phyloP scores from a whole-genome alignment of 2,797 vertebrate genomes.

The Gymnothorax reevesii region DNA sequence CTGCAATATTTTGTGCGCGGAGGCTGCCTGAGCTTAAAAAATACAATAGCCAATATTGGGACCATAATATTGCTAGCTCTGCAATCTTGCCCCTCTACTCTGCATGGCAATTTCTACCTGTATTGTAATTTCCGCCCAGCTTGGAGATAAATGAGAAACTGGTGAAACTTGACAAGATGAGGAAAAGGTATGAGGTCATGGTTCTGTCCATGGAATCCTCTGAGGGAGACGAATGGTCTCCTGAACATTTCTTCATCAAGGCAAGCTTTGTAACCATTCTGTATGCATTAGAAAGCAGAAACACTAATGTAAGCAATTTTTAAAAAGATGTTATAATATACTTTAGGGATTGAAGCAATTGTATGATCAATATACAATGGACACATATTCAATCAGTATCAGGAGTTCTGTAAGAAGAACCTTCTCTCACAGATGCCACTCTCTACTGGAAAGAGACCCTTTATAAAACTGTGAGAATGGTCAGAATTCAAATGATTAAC shows the following conservation, averaged over 20 bases:
- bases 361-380: not conserved
- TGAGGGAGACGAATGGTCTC: conserved; percentile 82
- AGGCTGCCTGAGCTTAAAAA: not conserved
- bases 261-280: conserved; percentile 57
- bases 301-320: not conserved
- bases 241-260: conserved; percentile 84
- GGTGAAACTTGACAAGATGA: conserved; percentile 83
- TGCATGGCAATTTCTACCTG: conserved; percentile 15
- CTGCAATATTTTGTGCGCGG: not conserved
- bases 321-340: not conserved
- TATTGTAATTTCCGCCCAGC: conserved; percentile 63
- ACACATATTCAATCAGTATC: not conserved
- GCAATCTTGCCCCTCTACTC: not conserved
- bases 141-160: conserved; percentile 80
- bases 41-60: not conserved
- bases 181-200: conserved; percentile 83
- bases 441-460: not conserved
- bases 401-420: not conserved
- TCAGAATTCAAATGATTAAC: not conserved
- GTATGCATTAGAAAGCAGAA: not conserved
- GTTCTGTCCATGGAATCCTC: conserved; percentile 76
- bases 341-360: not conserved
- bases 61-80: not conserved
- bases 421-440: too few species aligned
- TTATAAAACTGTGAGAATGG: not conserved